phyloP scores from a whole-genome alignment of 2,113 vertebrate species.

The Setophaga kirtlandii region DNA sequence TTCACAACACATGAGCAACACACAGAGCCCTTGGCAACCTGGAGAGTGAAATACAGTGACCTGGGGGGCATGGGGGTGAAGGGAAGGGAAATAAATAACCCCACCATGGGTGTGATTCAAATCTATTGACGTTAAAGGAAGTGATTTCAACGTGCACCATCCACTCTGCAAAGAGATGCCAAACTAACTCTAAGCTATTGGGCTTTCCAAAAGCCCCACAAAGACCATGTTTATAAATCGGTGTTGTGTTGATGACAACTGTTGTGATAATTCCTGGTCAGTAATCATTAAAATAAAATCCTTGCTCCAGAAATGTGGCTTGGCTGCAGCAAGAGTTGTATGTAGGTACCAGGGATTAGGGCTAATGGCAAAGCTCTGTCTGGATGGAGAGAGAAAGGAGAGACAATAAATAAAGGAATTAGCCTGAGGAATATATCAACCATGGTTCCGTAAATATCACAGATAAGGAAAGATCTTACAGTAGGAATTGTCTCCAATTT shows the following conservation, averaged over 20 bases:
- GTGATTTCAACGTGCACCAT: neutral
- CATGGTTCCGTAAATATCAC: neutral
- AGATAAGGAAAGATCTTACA: neutral
- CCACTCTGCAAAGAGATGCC: neutral
- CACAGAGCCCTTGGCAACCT: neutral
- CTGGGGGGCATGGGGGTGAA: fast-evolving
- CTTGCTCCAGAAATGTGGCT: neutral
- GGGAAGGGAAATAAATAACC: neutral
- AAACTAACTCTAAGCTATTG: neutral
- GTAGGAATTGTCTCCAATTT: neutral
- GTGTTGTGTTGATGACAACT: neutral
- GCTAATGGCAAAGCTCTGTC: neutral
- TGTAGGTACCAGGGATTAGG: neutral
- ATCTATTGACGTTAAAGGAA: neutral
- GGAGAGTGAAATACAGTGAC: neutral
- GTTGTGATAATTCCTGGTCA: neutral
- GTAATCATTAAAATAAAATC: neutral
- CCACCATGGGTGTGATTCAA: neutral
- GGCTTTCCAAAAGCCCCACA: neutral
- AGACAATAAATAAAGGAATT: neutral
- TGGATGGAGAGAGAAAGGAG: neutral
- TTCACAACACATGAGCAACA: neutral
- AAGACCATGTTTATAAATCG: neutral
- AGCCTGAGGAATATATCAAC: neutral
- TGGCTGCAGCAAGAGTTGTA: neutral